A percentile compares a stretch with the other conserved stretches of the same genome.
phyloP scores from a whole-genome alignment of 2,888 invertebrate genomes.

The Hemicrepidius hirtus region DNA sequence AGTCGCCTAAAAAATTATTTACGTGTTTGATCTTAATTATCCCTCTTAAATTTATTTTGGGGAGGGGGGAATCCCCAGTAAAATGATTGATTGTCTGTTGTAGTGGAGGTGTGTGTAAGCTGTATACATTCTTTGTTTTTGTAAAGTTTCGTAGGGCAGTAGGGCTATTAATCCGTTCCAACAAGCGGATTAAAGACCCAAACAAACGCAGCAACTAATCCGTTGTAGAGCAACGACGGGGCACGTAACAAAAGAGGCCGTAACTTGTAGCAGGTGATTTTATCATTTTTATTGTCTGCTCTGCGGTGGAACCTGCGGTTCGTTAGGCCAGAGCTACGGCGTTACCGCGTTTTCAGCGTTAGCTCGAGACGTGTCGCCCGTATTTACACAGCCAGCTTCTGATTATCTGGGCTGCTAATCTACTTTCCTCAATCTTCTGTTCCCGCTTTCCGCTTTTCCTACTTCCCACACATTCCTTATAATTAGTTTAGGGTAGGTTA shows the following conservation, averaged over 20 bases:
- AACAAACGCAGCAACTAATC: constrained; percentile 52
- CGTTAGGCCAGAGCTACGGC: constrained; percentile 58
- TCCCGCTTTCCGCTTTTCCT: constrained; percentile 50
- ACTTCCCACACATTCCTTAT: constrained; percentile 57
- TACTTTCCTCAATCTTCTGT: constrained; percentile 61
- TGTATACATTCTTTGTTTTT: constrained; percentile 1
- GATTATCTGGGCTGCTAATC: constrained; percentile 64
- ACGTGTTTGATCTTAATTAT: too few relatives aligned
- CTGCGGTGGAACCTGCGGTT: constrained; percentile 59
- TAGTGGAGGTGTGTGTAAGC: too few relatives aligned
- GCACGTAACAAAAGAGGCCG: constrained; percentile 51
- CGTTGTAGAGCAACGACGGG: constrained; percentile 46
- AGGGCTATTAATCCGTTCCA: constrained; percentile 45
- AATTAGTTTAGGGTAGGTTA: constrained; percentile 60
- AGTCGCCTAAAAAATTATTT: too few relatives aligned
- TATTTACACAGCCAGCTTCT: constrained; percentile 63
- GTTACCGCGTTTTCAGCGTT: constrained; percentile 48
- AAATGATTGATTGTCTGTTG: too few relatives aligned
- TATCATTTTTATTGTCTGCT: constrained; percentile 61
- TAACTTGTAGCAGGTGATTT: constrained; percentile 58
- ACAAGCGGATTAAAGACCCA: constrained; percentile 53
- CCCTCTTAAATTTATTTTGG: too few relatives aligned
- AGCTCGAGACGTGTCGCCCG: constrained; percentile 61
- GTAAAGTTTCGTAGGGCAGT: neutral
- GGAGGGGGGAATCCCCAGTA: too few relatives aligned